Evolutionary conservation across 2,888 invertebrate genomes (phyloP), one percentile per base, ranked within the genome.

Genomic region (Glaucopsyche alexis): DNA sequence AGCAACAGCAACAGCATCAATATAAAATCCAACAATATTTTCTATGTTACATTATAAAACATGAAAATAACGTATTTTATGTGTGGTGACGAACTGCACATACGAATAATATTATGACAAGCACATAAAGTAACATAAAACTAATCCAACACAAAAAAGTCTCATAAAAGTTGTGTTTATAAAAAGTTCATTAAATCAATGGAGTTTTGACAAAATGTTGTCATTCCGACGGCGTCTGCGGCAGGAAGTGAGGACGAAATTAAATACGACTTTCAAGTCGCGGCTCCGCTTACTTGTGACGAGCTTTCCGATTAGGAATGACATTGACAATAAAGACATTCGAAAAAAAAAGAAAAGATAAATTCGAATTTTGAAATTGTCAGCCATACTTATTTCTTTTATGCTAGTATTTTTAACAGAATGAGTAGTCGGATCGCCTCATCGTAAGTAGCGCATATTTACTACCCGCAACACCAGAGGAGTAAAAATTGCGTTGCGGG

Each of bases 161-260:
- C 60, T 8, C 29, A 7, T 29, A 14, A 29, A 60, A 60, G 29
- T 19, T 16, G 19, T 49, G 7, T 19, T 60, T 11, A 60, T 60
- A 60, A 60, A 60, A 60, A 60, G 29, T 60, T 60, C 60, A 29
- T 7, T 14, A 60, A 29, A 60, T 60, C 60, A 29, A 60, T 60
- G 60, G 60, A 60, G 29, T 60, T 60, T 60, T 60, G 60, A 29
- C 60, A 38, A 29, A 60, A 60, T 38, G 60, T 60, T 60, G 60
- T 55, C 9, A 55, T 9, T 55, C 55, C 19, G 19, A 1, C 60
- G 60, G 60, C 29, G 60, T 29, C 29, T 11, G 13, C 29, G 60
- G 29, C 60, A 60, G 91, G 91, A 91, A 90, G 83, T 85, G 82
- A 77, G 88, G 90, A 89, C 89, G 82, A 87, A 88, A 88, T 91